Conservation (phyloP, 53 echinoderm and acorn worm species). For the Luidia sarsii region DNA sequence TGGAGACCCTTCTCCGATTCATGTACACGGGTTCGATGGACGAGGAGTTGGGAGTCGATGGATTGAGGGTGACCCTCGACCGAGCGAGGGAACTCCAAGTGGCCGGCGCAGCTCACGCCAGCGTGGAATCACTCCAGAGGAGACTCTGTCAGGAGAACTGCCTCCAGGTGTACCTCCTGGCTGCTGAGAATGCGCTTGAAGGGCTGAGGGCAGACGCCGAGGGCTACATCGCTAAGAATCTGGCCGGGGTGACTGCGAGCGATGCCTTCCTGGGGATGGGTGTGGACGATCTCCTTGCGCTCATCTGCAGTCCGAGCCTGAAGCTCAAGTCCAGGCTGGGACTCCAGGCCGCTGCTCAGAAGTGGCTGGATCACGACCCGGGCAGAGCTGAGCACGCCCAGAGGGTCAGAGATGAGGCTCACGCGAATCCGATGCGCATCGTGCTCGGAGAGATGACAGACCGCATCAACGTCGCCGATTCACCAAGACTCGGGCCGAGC, state of each 20-base stretch:
- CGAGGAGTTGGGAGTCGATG: neutral
- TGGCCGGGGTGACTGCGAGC: slow-evolving; percentile 13
- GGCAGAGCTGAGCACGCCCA: slow-evolving; percentile 20
- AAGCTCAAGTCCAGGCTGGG: slow-evolving; percentile 20
- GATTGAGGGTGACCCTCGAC: neutral
- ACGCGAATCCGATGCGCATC: slow-evolving; percentile 8
- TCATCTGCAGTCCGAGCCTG: slow-evolving; percentile 16
- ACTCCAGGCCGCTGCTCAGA: slow-evolving; percentile 26
- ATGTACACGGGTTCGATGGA: slow-evolving; percentile 33
- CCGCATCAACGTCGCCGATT: neutral
- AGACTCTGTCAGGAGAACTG: slow-evolving; percentile 42
- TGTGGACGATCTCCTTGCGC: neutral
- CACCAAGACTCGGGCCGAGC: neutral
- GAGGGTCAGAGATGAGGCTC: slow-evolving; percentile 25
- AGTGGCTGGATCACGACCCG: slow-evolving; percentile 44
- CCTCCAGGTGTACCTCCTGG: slow-evolving; percentile 27
- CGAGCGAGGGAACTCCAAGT: slow-evolving; percentile 7
- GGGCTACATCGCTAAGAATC: slow-evolving; percentile 33
- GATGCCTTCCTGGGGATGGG: slow-evolving; percentile 26
- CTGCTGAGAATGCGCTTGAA: neutral
- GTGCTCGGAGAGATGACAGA: slow-evolving; percentile 7
- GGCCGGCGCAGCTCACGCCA: neutral
- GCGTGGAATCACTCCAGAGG: slow-evolving; percentile 23
- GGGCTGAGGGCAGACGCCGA: slow-evolving; percentile 6
- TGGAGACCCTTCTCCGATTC: slow-evolving; percentile 4